Conservation (phyloP, 2,113 vertebrate genomes). For the Spilogale gracilis region DNA sequence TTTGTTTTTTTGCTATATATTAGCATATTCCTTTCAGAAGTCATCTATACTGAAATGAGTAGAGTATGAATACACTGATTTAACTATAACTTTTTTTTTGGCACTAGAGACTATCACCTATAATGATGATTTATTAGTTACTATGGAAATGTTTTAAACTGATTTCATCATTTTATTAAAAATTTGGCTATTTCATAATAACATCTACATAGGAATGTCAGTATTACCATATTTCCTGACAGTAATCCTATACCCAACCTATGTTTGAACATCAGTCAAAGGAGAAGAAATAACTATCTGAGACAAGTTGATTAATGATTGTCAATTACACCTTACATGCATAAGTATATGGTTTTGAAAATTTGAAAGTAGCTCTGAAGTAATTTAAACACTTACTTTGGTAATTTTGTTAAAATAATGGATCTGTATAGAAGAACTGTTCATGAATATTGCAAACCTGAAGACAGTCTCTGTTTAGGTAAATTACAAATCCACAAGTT, state of each 20-base stretch:
- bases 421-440: background rate
- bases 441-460: background rate
- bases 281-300: background rate
- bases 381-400: conserved; percentile 24
- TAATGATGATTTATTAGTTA: conserved; percentile 22
- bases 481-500: background rate
- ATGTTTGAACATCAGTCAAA: background rate
- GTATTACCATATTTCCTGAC: background rate
- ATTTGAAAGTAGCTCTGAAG: background rate
- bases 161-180: background rate
- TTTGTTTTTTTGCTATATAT: conserved; percentile 22
- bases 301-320: background rate
- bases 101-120: background rate
- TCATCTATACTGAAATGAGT: background rate
- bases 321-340: background rate
- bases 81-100: background rate
- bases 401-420: background rate
- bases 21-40: background rate
- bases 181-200: conserved; percentile 11
- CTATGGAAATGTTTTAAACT: conserved; percentile 16
- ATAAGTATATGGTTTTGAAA: conserved; percentile 20
- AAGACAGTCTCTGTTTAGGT: background rate
- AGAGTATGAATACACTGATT: background rate
- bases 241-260: background rate
- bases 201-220: background rate